Evolutionary conservation across 2,113 vertebrate genomes (phyloP).

Genomic region (Isurus oxyrinchus): DNA sequence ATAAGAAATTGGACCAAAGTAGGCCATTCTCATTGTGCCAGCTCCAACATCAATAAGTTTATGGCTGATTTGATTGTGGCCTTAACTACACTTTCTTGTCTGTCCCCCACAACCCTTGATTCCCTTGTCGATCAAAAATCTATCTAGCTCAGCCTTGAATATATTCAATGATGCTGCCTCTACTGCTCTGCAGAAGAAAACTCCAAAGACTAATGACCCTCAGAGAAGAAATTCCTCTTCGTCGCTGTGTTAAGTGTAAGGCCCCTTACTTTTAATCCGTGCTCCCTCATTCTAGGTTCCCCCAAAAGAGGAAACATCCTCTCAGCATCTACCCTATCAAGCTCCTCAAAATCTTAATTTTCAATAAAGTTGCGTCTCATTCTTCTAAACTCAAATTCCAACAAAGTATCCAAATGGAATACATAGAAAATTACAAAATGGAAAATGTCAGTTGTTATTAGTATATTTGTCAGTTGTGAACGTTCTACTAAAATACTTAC

Average conservation of each 20-base stretch:
- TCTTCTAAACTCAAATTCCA: background rate
- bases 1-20: background rate
- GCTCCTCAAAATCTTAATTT: background rate
- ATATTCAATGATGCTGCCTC: too few species aligned
- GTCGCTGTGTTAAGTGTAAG: background rate
- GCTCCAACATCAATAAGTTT: too few species aligned
- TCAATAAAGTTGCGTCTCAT: background rate
- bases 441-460: background rate
- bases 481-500: slow-evolving; percentile 49
- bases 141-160: too few species aligned
- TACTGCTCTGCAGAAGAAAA: too few species aligned
- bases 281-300: background rate
- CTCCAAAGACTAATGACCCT: too few species aligned
- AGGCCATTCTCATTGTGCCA: too few species aligned
- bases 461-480: background rate
- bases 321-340: background rate
- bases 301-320: background rate
- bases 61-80: too few species aligned
- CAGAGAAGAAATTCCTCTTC: background rate
- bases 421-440: background rate
- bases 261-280: background rate
- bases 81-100: too few species aligned
- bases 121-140: too few species aligned
- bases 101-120: too few species aligned
- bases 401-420: background rate